Conservation (phyloP, 2,113 vertebrate genomes). For the Passer montanus region DNA sequence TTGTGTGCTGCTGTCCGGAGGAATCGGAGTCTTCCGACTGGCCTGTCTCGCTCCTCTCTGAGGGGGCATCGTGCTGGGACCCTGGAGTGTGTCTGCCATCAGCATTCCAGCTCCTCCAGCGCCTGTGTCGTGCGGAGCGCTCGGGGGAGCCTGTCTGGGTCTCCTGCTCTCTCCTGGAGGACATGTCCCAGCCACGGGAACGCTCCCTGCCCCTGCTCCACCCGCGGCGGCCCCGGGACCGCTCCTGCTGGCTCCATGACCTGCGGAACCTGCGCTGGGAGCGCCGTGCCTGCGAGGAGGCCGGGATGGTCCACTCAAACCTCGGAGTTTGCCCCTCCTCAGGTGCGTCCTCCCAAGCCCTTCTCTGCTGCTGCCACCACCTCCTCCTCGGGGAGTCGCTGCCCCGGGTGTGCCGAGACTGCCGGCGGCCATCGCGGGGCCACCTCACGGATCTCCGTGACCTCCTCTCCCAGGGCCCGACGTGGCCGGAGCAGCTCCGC, state of each 20-base stretch:
- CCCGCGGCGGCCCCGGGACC: background rate
- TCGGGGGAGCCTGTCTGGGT: accelerated
- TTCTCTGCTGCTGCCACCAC: background rate
- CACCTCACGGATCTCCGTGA: accelerated
- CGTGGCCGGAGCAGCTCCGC: accelerated
- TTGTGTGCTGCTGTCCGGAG: background rate
- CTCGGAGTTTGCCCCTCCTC: accelerated
- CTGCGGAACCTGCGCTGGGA: accelerated
- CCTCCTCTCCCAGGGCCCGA: background rate
- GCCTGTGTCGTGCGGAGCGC: accelerated
- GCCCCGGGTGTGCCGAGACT: accelerated
- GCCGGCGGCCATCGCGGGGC: background rate
- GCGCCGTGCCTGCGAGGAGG: accelerated
- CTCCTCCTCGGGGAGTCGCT: background rate
- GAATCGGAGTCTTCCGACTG: background rate
- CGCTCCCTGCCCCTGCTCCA: background rate
- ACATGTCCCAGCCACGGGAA: background rate
- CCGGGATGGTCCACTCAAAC: accelerated
- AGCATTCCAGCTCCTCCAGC: background rate
- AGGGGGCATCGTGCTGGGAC: accelerated
- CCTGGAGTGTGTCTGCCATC: background rate
- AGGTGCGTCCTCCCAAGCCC: background rate
- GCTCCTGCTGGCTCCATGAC: accelerated
- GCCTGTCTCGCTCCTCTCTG: background rate
- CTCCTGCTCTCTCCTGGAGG: background rate